Conservation (phyloP, 2,113 vertebrate genomes). For the Chloropsis hardwickii region DNA sequence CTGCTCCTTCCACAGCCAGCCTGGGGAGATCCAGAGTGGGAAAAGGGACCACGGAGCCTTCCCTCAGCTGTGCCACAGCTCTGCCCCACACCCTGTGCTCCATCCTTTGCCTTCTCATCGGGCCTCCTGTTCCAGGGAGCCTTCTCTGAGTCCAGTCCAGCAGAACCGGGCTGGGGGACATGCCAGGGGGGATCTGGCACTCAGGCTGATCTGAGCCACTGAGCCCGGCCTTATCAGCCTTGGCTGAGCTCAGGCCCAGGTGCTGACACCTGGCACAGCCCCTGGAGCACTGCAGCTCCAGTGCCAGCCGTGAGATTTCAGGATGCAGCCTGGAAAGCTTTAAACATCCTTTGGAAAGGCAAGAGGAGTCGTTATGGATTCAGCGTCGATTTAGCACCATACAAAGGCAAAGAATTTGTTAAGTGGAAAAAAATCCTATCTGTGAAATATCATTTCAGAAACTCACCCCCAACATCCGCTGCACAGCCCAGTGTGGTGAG, state of each 20-base stretch:
- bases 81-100: neutral
- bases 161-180: neutral
- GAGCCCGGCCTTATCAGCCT: neutral
- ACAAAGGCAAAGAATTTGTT: neutral
- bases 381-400: neutral
- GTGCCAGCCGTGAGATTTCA: neutral
- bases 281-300: neutral
- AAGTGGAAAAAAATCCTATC: neutral
- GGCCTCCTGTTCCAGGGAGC: neutral
- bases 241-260: neutral
- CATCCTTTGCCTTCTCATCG: neutral
- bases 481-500: neutral
- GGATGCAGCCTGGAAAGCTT: neutral
- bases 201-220: neutral
- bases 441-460: neutral
- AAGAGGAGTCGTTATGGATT: neutral
- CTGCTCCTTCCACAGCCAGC: neutral
- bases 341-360: neutral
- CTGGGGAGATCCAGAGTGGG: neutral
- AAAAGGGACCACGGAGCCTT: fast-evolving
- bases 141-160: too few species aligned
- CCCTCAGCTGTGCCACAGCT: neutral
- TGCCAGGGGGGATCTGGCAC: neutral
- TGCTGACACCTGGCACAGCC: neutral
- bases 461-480: neutral